Base-by-base conservation (phyloP, 2,113 vertebrate genomes). In the Stigmatopora nigra region DNA sequence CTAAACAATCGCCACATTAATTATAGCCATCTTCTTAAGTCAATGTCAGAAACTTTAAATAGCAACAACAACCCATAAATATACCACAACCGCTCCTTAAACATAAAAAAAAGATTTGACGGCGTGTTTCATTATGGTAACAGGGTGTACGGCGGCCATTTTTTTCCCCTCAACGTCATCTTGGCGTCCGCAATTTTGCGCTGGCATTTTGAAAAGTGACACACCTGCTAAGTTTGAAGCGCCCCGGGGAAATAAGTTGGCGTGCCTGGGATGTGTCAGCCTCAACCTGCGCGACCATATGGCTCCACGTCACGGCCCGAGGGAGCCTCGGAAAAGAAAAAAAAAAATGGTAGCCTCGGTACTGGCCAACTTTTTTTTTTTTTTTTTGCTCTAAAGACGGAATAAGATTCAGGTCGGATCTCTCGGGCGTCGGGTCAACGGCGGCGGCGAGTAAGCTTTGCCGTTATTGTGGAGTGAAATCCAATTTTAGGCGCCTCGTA, bases 101-200 rank as follows among this genome's bases (percentile, higher is more conserved):
- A 67, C 46, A 6, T 35, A 17, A 73, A 70, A n/a, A 70, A 71
- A 80, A 77, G 35, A 67, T 78, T 87, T 88, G 82, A 88, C 74
- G 72, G 78, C 3, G 87, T 87, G 83, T 87, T 88, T 86, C 83
- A 86, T 88, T 84, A 82, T 67, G 67, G 64, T 61, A 72, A 63
- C 35, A 63, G 68, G 64, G 71, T 69, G 80, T 79, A 72, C 77
- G 76, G 56, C 76, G 64, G 51, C 51, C 61, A 70, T 86, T 81
- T 71, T 63, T 73, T 75, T 72, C 76, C 65, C 83, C 79, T 82
- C 67, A 60, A 72, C 78, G 25, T 3, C 73, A 78, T 82, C 82
- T 59, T 64, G 61, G 71, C 64, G 82, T 56, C 9, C 55, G 64
- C 76, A 74, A 72, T 78, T 80, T 79, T 64, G 61, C 25, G 38